Base-by-base conservation (phyloP, 2,797 vertebrate genomes). In the Labeo calbasu region DNA sequence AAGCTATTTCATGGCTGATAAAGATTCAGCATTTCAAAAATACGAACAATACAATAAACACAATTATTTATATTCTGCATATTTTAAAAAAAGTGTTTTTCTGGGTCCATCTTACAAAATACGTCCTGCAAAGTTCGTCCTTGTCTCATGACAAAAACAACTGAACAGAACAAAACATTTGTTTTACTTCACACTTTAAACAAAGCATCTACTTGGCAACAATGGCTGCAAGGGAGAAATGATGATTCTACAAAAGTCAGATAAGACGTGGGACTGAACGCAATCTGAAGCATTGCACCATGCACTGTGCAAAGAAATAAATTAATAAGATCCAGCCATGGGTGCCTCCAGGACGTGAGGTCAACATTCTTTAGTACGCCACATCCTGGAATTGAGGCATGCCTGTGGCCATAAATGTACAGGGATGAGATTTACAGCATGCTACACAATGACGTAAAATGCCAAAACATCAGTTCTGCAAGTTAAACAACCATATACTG, bases 371-470 rank as follows among this genome's bases (percentile, higher is more conserved):
- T 85, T 88, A 73, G 77, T 89, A 86, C 89, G 92, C 92, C 94
- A 94, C 93, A 94, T 94, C 93, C 94, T 94, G 92, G 92, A 92
- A 93, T 91, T 90, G 84, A 89, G 93, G 93, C 94, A 95, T 92
- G 92, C 88, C 75, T 88, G 86, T 81, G 86, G 71, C 70, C 81
- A 86, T 86, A 79, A 84, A 68, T 61, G 69, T 73, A 70, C 40
- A 77, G 71, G 91, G 88, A 89, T 91, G 90, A 86, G 88, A 83
- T 86, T 84, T 63, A 79, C 55, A 77, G 76, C 66, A 88, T 91
- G 92, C 90, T 90, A 84, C 8, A 32, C 69, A 77, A 46, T 81
- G 63, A 79, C 7, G 46, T 59, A 76, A 66, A 77, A 48, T 19
- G 14, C 76, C 69, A 77, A 76, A 68, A 36, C 46, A 32, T 76